Evolutionary conservation across 1,140 invertebrate genomes (phyloP).

Genomic region (Ceratosolen solmsi): DNA sequence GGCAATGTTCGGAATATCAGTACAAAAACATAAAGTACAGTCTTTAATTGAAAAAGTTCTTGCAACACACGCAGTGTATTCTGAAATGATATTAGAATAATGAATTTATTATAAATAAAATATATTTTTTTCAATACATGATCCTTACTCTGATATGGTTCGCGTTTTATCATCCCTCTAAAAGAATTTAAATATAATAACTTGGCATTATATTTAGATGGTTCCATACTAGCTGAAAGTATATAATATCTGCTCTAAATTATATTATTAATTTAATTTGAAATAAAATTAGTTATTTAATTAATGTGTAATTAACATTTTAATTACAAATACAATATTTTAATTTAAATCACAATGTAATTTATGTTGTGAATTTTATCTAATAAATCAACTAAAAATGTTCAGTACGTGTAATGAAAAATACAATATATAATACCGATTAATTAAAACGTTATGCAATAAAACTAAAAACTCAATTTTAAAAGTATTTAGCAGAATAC

Average conservation of each 20-base stretch:
- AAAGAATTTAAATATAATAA: too few species aligned
- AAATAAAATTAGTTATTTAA: neutral
- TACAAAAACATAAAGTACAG: slow-evolving; percentile 45
- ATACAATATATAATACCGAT: too few species aligned
- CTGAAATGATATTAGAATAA: neutral
- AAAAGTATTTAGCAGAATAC: too few species aligned
- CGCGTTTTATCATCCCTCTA: neutral
- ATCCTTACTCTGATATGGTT: slow-evolving; percentile 38
- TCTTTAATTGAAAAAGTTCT: slow-evolving; percentile 30
- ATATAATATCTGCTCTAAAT: neutral
- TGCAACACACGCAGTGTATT: slow-evolving; percentile 28
- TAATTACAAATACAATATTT: too few species aligned
- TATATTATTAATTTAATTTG: neutral
- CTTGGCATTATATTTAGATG: neutral
- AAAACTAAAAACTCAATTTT: too few species aligned
- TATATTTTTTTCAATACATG: neutral
- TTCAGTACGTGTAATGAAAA: too few species aligned
- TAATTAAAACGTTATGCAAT: too few species aligned
- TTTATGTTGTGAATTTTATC: too few species aligned
- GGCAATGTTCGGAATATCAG: slow-evolving; percentile 34
- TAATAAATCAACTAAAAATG: too few species aligned
- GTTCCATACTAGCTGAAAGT: neutral
- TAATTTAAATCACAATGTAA: too few species aligned
- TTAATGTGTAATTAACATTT: too few species aligned
- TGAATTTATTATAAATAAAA: neutral